phyloP scores from a whole-genome alignment of 2,113 vertebrate genomes.

The Illadopsis cleaveri region DNA sequence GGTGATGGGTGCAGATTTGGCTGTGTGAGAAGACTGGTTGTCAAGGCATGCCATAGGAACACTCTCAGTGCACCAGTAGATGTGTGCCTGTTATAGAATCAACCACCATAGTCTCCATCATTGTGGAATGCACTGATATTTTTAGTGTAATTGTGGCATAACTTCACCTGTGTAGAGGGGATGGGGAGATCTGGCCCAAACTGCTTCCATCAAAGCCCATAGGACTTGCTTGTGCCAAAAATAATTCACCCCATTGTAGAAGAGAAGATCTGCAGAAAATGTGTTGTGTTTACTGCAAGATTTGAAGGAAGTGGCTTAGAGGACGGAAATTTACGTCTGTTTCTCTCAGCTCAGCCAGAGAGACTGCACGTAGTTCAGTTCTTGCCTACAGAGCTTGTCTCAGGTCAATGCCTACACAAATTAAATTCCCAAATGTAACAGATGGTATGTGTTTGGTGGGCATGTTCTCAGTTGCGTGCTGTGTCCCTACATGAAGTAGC shows the following conservation, averaged over 20 bases:
- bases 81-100: neutral
- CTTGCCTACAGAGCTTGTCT: conserved; percentile 39
- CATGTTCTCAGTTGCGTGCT: neutral
- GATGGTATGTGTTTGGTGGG: conserved; percentile 30
- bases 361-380: neutral
- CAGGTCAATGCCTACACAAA: conserved; percentile 32
- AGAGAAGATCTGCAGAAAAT: neutral
- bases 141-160: neutral
- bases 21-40: neutral
- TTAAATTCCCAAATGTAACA: conserved; percentile 18
- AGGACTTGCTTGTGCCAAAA: neutral
- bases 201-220: neutral
- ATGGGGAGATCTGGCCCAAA: neutral
- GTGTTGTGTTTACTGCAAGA: neutral
- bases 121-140: neutral
- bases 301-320: neutral
- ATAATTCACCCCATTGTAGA: neutral
- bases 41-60: neutral
- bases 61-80: neutral
- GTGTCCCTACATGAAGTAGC: neutral
- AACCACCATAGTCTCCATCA: neutral
- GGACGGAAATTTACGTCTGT: neutral
- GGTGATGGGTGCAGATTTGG: neutral
- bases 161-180: neutral
- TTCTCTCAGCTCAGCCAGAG: neutral